Base-by-base conservation (phyloP, 1,140 invertebrate genomes). In the Neodiprion virginianus region DNA sequence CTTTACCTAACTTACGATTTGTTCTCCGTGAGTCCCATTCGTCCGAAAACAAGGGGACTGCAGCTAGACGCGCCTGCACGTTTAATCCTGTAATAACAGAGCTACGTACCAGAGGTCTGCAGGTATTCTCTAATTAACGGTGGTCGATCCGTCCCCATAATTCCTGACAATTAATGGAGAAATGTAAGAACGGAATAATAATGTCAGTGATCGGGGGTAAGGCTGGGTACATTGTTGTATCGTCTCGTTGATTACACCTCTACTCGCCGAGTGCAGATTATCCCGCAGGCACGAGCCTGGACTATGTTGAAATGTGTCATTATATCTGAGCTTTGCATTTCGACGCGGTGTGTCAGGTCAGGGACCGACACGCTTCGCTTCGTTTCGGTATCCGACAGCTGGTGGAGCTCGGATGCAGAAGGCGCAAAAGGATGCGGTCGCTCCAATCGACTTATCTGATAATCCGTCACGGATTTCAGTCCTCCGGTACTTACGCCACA, bases 261-360 rank as follows among this genome's bases (percentile, higher is more conserved):
- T 40, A 40, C 28, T 40, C 53, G n/a, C 11, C 53, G 11, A 61
- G n/a, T 61, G 53, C 28, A 40, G 28, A 17, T 61, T 61, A 61
- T 61, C 53, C 53, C n/a, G 53, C 28, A 40, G 53, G 53, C 53
- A 61, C 53, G 53, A 61, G 28, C 28, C 28, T 40, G 5, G 53
- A 17, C 53, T 61, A 8, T 61, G 7, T 61, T 11, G 53, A 61
- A 61, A 61, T 61, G 5, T 61, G 53, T 61, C 53, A 61, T 61
- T 61, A 61, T 61, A 8, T 61, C 53, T 0, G 53, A 8, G 53
- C 53, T 61, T 61, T 7, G 53, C 53, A 61, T 61, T 61, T 61
- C 53, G 53, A 61, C 53, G 53, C 53, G 53, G 53, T 61, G 53
- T 61, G 5, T 61, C 53, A 61, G 53, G 53, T 61, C 53, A 61